Evolutionary conservation across 2,888 invertebrate species (phyloP).

Genomic region (Luperina nickerlii): DNA sequence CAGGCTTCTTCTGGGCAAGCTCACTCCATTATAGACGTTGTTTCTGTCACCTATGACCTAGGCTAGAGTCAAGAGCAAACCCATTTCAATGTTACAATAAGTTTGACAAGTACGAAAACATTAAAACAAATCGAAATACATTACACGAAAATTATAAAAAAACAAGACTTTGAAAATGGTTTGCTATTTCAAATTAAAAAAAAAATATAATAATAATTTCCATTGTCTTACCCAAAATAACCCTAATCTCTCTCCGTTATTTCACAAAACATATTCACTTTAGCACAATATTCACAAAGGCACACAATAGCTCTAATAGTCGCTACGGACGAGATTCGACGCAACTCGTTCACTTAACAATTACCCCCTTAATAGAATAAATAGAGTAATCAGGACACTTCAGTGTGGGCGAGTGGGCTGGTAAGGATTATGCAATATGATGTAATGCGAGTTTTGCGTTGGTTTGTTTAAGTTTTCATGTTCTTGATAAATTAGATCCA

Average conservation of each 20-base stretch:
- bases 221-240: slow-evolving; percentile 59
- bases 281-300: slow-evolving; percentile 71
- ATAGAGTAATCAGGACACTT: slow-evolving; percentile 89
- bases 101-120: too few relatives aligned
- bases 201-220: neutral
- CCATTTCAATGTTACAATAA: too few relatives aligned
- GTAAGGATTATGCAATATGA: slow-evolving; percentile 57
- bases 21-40: too few relatives aligned
- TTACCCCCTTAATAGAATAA: slow-evolving; percentile 89
- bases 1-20: too few relatives aligned
- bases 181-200: too few relatives aligned
- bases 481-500: too few relatives aligned
- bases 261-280: slow-evolving; percentile 55
- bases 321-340: slow-evolving; percentile 73
- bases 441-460: slow-evolving; percentile 53
- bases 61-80: too few relatives aligned
- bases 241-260: slow-evolving; percentile 36
- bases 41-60: too few relatives aligned
- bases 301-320: slow-evolving; percentile 86
- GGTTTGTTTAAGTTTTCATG: too few relatives aligned
- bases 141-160: too few relatives aligned
- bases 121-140: too few relatives aligned
- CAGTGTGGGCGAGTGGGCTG: slow-evolving; percentile 76
- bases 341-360: slow-evolving; percentile 86
- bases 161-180: too few relatives aligned